Percentiles rank a stretch among this genome's conserved stretches.
Conservation (phyloP, 1,140 invertebrate species). For the Aphelenchoides besseyi region DNA sequence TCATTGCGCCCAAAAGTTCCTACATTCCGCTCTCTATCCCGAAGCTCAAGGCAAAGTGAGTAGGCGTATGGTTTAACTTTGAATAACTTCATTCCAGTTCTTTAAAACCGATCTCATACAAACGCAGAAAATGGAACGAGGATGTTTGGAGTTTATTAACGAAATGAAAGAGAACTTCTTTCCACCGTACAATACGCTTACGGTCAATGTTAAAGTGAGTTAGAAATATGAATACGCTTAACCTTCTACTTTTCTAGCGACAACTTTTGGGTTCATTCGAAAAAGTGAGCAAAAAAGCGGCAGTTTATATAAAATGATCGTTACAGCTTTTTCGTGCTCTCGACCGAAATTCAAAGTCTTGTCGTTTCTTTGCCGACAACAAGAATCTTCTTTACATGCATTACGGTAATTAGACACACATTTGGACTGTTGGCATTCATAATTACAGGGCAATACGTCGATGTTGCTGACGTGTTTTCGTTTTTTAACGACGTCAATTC, state of each 20-base stretch:
- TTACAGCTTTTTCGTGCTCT: not conserved
- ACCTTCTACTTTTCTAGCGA: not conserved
- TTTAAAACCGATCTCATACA: not conserved
- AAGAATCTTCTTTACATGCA: not conserved
- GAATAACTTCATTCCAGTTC: not conserved
- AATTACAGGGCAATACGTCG: not conserved
- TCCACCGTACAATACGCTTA: not conserved
- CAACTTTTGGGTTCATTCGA: not conserved
- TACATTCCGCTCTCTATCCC: not conserved
- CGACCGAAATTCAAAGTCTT: not conserved
- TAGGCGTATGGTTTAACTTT: not conserved
- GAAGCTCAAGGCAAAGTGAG: not conserved
- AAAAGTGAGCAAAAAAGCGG: too few species aligned
- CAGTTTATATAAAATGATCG: too few species aligned
- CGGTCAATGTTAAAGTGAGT: not conserved
- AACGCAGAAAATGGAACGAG: not conserved
- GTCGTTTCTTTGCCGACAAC: not conserved
- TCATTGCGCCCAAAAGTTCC: not conserved
- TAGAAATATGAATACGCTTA: not conserved
- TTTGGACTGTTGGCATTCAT: too few species aligned
- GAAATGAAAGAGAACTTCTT: not conserved
- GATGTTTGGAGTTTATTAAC: not conserved
- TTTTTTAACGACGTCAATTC: not conserved
- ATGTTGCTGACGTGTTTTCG: not conserved
- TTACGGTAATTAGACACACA: too few species aligned